Evolutionary conservation across 2,113 vertebrate species (phyloP), one percentile per base, ranked within the genome.

Genomic region (Petrocephalus zakoni): DNA sequence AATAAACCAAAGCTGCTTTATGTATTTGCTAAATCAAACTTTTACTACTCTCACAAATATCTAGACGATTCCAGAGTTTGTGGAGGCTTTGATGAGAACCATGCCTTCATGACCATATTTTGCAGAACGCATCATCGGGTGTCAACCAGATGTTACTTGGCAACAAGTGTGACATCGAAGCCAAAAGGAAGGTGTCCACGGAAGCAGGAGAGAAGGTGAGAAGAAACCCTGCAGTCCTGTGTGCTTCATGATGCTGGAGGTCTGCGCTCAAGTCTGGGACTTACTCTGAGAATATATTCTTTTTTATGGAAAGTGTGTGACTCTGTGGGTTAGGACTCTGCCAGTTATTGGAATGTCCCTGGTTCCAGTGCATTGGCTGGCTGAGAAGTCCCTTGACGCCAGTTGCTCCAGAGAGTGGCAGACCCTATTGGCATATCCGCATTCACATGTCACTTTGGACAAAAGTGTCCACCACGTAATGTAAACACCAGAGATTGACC

Each of bases 151-250:
- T 98, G 93, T 93, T 99, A 86, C 94, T 99, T 25, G 98, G 97
- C 5, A 98, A 99, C 93, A 99, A 99, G 90, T 98, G 98, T 19
- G 98, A 99, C 95, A 98, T 98, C 90, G 97, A 98, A 90, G 90
- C 93, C 47, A 97, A 97, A 90, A 94, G 98, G 64, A 97, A 97
- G 88, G 97, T 99, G 88, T 94, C 95, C 86, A 96, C 92, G 91
- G 97, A 98, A 51, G 95, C 92, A 0, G 98, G 97, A 0, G 95
- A 97, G 68, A 97, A 97, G 97, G 98, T 99, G 78, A 94, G 93
- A 17, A 49, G 53, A 68, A n/a, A n/a, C n/a, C 21, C 72, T 52
- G 34, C 4, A 42, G 5, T 19, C 47, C 0, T 29, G 21, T 51
- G 21, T 25, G 47, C 17, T 46, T 68, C 61, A 8, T 68, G n/a